phyloP scores from a whole-genome alignment of 2,797 vertebrate species.

The Myotis daubentonii region DNA sequence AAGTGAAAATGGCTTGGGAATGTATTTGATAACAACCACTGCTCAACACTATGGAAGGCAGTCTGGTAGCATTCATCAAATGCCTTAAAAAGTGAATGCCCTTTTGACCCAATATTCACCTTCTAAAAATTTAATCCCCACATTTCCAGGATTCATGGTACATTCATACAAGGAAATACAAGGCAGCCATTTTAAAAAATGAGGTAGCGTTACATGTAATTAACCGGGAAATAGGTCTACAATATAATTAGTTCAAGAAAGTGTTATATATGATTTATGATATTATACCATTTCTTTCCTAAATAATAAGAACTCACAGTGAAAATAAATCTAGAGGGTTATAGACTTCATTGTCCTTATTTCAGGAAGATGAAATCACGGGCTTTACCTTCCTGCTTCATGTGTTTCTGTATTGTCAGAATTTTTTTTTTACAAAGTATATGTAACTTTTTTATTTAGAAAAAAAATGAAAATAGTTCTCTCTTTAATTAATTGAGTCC shows the following conservation, averaged over 20 bases:
- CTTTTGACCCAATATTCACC: neutral
- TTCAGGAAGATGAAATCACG: neutral
- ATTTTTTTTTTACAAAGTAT: neutral
- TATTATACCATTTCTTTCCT: neutral
- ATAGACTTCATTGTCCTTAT: neutral
- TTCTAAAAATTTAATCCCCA: conserved; percentile 1
- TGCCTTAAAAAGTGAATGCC: neutral
- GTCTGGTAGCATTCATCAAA: neutral
- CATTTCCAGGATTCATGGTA: neutral
- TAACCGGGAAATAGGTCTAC: neutral
- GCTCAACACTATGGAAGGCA: neutral
- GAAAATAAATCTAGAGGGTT: neutral
- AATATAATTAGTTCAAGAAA: conserved; percentile 28
- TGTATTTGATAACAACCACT: neutral
- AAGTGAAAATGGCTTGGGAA: conserved; percentile 27
- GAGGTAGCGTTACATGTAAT: neutral
- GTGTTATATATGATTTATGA: neutral
- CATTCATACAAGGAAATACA: neutral
- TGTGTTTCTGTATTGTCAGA: neutral
- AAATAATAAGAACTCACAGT: conserved; percentile 9
- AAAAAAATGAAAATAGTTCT: conserved; percentile 24
- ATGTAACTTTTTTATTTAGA: neutral
- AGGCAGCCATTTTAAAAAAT: neutral
- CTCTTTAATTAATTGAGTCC: neutral
- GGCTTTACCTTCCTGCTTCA: neutral